Conservation (phyloP, 2,113 vertebrate species). For the Prunella fulvescens region DNA sequence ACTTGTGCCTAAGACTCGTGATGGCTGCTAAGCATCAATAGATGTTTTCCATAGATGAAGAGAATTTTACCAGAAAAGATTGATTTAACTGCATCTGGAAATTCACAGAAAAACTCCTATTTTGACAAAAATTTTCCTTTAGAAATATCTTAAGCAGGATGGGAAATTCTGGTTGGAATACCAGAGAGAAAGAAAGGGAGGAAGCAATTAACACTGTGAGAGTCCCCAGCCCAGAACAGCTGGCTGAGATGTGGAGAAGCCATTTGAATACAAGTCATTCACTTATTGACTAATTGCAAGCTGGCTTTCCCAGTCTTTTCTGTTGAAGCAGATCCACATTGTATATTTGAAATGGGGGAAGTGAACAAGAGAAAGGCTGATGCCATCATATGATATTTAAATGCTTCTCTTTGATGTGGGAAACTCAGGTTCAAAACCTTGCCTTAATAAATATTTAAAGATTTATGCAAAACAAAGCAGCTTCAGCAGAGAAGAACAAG, state of each 20-base stretch:
- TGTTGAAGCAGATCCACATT: neutral
- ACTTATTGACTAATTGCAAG: neutral
- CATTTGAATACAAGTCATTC: neutral
- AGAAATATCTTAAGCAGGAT: neutral
- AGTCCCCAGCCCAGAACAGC: neutral
- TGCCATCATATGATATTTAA: neutral
- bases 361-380: neutral
- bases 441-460: conserved; percentile 30
- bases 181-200: neutral
- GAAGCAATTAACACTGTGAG: neutral
- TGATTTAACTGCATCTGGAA: neutral
- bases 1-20: neutral
- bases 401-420: neutral
- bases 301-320: neutral
- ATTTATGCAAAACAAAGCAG: neutral
- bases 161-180: neutral
- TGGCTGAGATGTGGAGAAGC: neutral
- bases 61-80: neutral
- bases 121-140: neutral
- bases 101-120: neutral
- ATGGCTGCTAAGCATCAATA: neutral
- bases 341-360: neutral
- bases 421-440: conserved; percentile 19
- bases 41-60: neutral
- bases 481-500: neutral